These are phyloP conservation scores for Aporrectodea caliginosa DNA, from an alignment of 1,140 invertebrate species.

Conservation along the genomic window DNA sequence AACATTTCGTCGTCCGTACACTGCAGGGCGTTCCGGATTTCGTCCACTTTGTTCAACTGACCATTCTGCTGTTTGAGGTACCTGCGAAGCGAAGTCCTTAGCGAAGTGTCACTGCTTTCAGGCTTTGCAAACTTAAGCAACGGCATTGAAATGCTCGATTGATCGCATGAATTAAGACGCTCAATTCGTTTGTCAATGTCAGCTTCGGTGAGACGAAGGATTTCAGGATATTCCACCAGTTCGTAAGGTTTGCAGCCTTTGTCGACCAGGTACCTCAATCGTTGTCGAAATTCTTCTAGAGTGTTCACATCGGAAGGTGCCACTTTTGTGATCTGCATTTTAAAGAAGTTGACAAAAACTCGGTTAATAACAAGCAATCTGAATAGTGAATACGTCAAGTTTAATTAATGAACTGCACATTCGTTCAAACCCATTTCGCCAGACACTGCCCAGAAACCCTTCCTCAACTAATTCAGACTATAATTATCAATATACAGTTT, in stretches of 20 bases:
- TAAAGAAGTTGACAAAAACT: too few relatives aligned
- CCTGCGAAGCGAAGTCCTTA: background rate
- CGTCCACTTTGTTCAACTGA: background rate
- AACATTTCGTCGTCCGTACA: slow-evolving; percentile 8
- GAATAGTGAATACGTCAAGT: too few relatives aligned
- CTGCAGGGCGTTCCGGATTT: background rate
- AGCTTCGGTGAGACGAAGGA: background rate
- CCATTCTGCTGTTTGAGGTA: background rate
- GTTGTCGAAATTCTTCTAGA: background rate
- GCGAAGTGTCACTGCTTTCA: background rate
- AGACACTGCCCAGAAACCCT: too few relatives aligned
- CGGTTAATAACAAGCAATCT: too few relatives aligned
- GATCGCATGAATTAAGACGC: background rate
- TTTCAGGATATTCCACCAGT: slow-evolving; percentile 7
- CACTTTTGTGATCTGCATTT: background rate
- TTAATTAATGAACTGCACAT: too few relatives aligned
- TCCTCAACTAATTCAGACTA: too few relatives aligned
- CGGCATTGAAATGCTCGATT: background rate
- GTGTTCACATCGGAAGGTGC: background rate
- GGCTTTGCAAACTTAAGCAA: background rate
- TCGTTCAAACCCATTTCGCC: too few relatives aligned
- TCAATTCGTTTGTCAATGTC: background rate
- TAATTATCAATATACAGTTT: too few relatives aligned
- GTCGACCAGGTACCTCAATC: background rate
- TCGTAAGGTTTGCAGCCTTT: slow-evolving; percentile 15